phyloP scores from a whole-genome alignment of 1,140 invertebrate species.

The Sesamia nonagrioides region DNA sequence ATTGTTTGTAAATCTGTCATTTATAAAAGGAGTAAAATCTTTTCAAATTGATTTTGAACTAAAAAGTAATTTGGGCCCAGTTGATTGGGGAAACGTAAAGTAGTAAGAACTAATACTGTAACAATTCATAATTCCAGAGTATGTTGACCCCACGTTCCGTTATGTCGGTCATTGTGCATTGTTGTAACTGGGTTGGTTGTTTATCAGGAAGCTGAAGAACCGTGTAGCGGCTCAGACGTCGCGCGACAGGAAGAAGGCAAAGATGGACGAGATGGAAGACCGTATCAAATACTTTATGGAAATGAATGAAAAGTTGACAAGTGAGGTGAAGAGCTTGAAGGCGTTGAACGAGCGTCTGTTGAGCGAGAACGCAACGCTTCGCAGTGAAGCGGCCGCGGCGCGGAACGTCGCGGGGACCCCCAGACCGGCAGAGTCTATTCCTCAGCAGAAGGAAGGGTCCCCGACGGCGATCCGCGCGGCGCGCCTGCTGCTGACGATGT shows the following conservation, averaged over 20 bases:
- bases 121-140: conserved; percentile 1
- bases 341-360: conserved; percentile 90
- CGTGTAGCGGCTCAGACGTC: conserved; percentile 99
- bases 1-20: background rate
- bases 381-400: conserved; percentile 86
- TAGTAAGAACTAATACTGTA: too few relatives aligned
- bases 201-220: conserved; percentile 97
- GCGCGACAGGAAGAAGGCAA: conserved; percentile 98
- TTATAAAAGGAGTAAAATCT: too few relatives aligned
- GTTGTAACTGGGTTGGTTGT: conserved; percentile 54
- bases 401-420: conserved; percentile 86
- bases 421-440: conserved; percentile 94
- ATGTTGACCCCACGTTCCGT: conserved; percentile 47
- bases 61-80: background rate
- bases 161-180: conserved; percentile 11
- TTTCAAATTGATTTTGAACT: too few relatives aligned
- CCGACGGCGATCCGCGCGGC: conserved; percentile 88
- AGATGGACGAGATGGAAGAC: conserved; percentile 95
- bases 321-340: conserved; percentile 90
- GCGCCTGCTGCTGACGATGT: conserved; percentile 91
- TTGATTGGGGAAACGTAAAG: background rate
- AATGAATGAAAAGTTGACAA: conserved; percentile 89
- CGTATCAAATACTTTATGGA: conserved; percentile 90
- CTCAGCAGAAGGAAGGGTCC: conserved; percentile 94
- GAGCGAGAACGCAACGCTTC: conserved; percentile 89